These are phyloP conservation scores for Oncorhynchus tshawytscha DNA, from an alignment of 2,113 vertebrate genomes.

Conservation along the genomic window DNA sequence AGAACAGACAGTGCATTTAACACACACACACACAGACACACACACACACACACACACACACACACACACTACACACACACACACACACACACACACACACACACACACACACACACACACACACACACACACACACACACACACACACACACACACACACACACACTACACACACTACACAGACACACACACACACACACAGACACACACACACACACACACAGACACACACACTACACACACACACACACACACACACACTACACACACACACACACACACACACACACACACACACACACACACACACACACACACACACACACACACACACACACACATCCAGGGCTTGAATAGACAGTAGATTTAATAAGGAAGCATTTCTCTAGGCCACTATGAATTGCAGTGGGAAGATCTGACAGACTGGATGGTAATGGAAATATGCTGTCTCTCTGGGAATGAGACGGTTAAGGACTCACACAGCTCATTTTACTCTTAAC, in stretches of 20 bases:
- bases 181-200: not conserved
- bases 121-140: not conserved
- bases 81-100: not conserved
- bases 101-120: not conserved
- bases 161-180: not conserved
- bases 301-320: not conserved
- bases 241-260: not conserved
- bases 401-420: conserved; percentile 65
- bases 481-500: conserved; percentile 42
- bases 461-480: conserved; percentile 52
- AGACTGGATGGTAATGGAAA: conserved; percentile 67
- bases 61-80: not conserved
- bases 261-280: not conserved
- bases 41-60: not conserved
- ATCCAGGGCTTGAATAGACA: conserved; percentile 22
- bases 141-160: not conserved
- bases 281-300: not conserved
- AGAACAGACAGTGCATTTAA: conserved; percentile 27
- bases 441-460: conserved; percentile 59
- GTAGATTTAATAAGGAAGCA: conserved; percentile 62
- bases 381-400: conserved; percentile 64
- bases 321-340: not conserved
- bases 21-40: not conserved
- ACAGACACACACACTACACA: not conserved
- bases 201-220: not conserved